Evolutionary conservation across 2,113 vertebrate genomes (phyloP), one percentile per base, ranked within the genome.

Genomic region (Gracilinanus agilis): DNA sequence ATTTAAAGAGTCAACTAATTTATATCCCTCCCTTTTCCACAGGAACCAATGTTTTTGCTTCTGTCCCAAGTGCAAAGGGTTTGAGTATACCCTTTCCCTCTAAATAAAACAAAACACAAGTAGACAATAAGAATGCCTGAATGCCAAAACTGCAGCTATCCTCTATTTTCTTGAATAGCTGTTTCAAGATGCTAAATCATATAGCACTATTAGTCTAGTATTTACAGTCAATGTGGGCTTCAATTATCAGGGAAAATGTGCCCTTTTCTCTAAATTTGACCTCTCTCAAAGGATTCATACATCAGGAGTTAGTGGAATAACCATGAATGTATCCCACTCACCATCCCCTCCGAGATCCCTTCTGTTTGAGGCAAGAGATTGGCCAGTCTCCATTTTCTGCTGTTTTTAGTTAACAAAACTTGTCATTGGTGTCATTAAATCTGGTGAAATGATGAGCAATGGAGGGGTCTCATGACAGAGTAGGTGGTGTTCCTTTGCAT

Each of bases 391-490:
- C 21, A 88, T 55, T 88, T 19, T 58, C 34, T n/a, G 12, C 2
- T 67, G 61, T 75, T 91, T n/a, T 93, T 49, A 88, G 53, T 90
- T 83, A 55, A 53, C 53, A 88, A 95, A 89, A 96, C 3, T 34
- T 44, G 55, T 8, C 24, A 27, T 0, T 75, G 55, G 75, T 2
- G 8, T 19, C 21, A 25, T 93, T n/a, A 53, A 55, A 27, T 24
- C 9, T 61, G 56, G 10, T 8, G 34, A n/a, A 67, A 67, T 16
- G 27, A 67, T 34, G 61, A 67, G 29, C 29, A 29, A 27, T 34
- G 16, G 61, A 34, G 29, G 29, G 3, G 1, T n/a, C 13, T 23
- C n/a, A 40, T 9, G n/a, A n/a, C n/a, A 83, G 40, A 40, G n/a
- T 83, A 29, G 16, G 16, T 75, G 1, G 1, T 83, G 6, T 40